phyloP scores from a whole-genome alignment of 2,113 vertebrate species.

The Dicentrarchus labrax region DNA sequence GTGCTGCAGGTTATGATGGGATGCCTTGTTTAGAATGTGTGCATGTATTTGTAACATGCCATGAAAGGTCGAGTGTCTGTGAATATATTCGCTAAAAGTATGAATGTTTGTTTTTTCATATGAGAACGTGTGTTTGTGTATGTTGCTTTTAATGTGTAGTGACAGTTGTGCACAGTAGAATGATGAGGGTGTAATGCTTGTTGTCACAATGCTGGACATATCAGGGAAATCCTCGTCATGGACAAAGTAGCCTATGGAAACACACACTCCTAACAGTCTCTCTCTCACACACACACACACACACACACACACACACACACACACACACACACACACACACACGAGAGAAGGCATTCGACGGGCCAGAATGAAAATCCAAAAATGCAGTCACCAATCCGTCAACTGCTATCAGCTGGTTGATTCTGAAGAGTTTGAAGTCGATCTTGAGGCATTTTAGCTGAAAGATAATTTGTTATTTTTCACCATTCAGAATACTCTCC shows the following conservation, averaged over 20 bases:
- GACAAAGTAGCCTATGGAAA: background rate
- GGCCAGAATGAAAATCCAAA: no score
- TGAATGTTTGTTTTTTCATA: background rate
- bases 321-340: background rate
- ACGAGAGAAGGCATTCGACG: background rate
- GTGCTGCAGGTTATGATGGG: constrained; percentile 30
- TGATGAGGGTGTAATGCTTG: constrained; percentile 21
- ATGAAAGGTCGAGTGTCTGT: constrained; percentile 10
- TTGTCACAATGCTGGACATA: constrained; percentile 15
- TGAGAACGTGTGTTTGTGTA: background rate
- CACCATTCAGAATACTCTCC: no score
- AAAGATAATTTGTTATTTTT: no score
- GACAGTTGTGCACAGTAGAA: constrained; percentile 5
- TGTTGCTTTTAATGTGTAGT: constrained; percentile 35
- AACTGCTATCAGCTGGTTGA: no score
- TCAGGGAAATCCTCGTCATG: constrained; percentile 3
- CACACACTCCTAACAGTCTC: no score
- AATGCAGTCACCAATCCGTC: no score
- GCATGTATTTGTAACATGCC: constrained; percentile 35
- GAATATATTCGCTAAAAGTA: constrained; percentile 17
- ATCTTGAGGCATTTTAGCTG: no score
- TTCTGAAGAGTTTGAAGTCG: no score
- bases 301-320: background rate
- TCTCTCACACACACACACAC: background rate
- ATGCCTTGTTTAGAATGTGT: constrained; percentile 4